Evolutionary conservation across 2,888 invertebrate genomes (phyloP).

Genomic region (Melanargia galathea): DNA sequence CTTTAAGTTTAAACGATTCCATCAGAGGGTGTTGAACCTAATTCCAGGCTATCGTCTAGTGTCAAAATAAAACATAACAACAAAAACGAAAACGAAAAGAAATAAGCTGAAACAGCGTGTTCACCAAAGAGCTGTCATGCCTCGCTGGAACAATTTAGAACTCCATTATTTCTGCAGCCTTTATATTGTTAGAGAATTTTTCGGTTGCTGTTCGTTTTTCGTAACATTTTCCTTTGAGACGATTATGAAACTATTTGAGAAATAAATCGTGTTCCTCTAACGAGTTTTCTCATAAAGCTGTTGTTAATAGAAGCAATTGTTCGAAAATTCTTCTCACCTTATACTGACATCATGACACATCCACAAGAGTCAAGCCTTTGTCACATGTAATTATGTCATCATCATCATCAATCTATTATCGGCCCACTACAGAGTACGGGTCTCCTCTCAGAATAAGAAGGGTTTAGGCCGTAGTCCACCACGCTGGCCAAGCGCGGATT

Average conservation of each 20-base stretch:
- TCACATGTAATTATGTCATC: too few species aligned
- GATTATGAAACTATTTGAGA: slow-evolving; percentile 3
- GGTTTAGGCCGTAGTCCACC: too few species aligned
- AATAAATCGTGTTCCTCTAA: neutral
- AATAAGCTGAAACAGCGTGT: slow-evolving; percentile 13
- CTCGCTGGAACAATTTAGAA: slow-evolving; percentile 20
- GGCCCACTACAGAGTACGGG: too few species aligned
- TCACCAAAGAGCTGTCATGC: slow-evolving; percentile 19
- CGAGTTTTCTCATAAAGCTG: neutral
- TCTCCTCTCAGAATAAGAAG: too few species aligned
- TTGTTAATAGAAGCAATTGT: too few species aligned
- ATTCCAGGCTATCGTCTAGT: neutral
- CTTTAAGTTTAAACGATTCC: too few species aligned
- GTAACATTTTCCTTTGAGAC: slow-evolving; percentile 5
- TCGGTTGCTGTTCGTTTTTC: slow-evolving; percentile 9
- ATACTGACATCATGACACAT: too few species aligned
- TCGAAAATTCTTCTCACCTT: too few species aligned
- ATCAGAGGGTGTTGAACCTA: neutral
- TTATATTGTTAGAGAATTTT: slow-evolving; percentile 17
- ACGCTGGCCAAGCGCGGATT: too few species aligned
- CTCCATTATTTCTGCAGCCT: slow-evolving; percentile 19
- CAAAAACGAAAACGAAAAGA: slow-evolving; percentile 7
- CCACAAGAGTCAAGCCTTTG: too few species aligned
- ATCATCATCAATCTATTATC: too few species aligned
- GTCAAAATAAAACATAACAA: slow-evolving; percentile 7